Evolutionary conservation across 1,140 invertebrate genomes (phyloP), one percentile per base, ranked within the genome.

Genomic region (Aphelinus certus): DNA sequence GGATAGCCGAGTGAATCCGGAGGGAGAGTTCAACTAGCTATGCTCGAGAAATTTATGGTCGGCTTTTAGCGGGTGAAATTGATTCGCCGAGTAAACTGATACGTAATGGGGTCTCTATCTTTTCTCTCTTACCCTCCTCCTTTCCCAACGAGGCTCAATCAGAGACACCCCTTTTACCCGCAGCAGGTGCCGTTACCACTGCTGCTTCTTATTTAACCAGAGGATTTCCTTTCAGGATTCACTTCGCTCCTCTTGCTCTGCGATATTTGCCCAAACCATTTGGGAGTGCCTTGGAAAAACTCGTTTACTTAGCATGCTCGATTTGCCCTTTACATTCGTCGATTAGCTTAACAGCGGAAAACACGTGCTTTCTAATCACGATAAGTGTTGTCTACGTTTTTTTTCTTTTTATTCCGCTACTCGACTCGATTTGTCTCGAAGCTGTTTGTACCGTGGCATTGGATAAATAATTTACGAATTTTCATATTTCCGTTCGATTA

Each of bases 31-130:
- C 1, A 68, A 71, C 75, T 78, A 79, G 76, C 76, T 79, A 61
- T 51, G 77, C 73, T 71, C 73, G 75, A 58, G 71, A 76, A 81
- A 82, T 82, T 82, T 82, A 82, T 81, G 80, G 78, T 78, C 77
- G 79, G 79, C 78, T 82, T 79, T 82, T 82, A 81, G 78, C 79
- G 74, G 73, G 65, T 79, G 79, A 79, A 81, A 82, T 82, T 82
- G 81, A 82, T 82, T 82, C 77, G 79, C 76, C 79, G 75, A 81
- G 81, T 82, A 82, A 82, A 82, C 81, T 79, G 81, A 81, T 81
- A 81, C 77, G 76, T 81, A 82, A 82, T 80, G 75, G 80, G 77
- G 60, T 81, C 77, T 76, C 74, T 74, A 65, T 70, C 71, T 76
- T 26, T 60, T 76, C 67, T 71, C 69, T 49, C 68, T 67, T 26